Base-by-base conservation (phyloP, 2,888 invertebrate genomes). In the Drosophila ustulata region DNA sequence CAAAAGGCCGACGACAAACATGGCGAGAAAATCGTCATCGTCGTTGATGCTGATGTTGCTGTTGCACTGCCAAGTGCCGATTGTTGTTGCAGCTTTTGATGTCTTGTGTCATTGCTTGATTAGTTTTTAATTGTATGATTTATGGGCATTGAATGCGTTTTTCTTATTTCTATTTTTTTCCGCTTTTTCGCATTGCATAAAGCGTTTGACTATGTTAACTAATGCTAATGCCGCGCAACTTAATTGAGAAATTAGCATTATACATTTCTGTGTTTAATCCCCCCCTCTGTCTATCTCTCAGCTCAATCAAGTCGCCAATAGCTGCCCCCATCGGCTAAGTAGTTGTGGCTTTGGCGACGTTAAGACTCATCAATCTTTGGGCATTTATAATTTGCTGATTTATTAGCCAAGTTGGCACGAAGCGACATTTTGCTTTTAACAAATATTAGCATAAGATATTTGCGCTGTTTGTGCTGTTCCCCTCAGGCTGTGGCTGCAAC, bases 81-180 rank as follows among this genome's bases (percentile, higher is more conserved):
- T 81, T 78, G 81, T 71, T 73, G 71, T 50, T 69, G 72, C 66
- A 65, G 78, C 65, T 71, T 75, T 64, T 75, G 75, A 70, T 75
- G 88, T 66, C 78, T 80, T 87, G 80, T 86, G 85, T 86, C 87
- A 86, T 82, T 80, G 82, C 88, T 85, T 86, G 85, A 86, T 86
- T 86, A 87, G 85, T 85, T 86, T 86, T 86, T 86, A 86, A 86
- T 86, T 86, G 85, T 86, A 79, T 86, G 85, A 86, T 86, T 86
- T 86, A 86, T 86, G 68, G 80, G 45, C 62, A 63, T 46, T 73
- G 64, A 39, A 63, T 34, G 45, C n/a, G 25, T 34, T 47, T 26
- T 47, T 57, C 37, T 26, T n/a, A 11, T 18, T 18, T 23, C 53
- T 52, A 43, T 9, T 58, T 65, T 67, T 18, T 23, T 59, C 55